Evolutionary conservation across 2,888 invertebrate genomes (phyloP).

Genomic region (Eilema depressum): DNA sequence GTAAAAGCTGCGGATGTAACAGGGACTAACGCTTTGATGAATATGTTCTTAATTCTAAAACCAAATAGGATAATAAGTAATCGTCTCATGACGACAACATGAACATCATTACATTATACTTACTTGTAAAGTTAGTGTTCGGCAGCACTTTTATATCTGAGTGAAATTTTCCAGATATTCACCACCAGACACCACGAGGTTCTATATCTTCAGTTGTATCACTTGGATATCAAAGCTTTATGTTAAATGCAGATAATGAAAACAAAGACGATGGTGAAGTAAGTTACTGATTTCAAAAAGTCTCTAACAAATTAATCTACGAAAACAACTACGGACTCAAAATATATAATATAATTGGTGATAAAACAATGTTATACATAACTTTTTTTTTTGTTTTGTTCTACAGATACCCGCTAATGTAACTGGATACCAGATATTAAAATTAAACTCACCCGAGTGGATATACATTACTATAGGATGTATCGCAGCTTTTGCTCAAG

Average conservation of each 20-base stretch:
- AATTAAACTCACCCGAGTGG: conserved; percentile 89
- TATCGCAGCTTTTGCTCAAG: conserved; percentile 88
- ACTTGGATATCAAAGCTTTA: conserved; percentile 71
- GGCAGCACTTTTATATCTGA: too few species aligned
- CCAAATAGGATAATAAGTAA: too few species aligned
- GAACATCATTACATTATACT: too few species aligned
- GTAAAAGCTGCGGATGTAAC: background rate
- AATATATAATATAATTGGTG: too few species aligned
- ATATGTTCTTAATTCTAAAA: too few species aligned
- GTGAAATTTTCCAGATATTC: conserved; percentile 63
- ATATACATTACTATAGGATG: conserved; percentile 86
- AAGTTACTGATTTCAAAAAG: conserved; percentile 12
- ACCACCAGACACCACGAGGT: conserved; percentile 77
- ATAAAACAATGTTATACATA: background rate
- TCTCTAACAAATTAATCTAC: too few species aligned
- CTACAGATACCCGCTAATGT: conserved; percentile 67
- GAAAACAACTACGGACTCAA: too few species aligned
- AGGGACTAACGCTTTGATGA: too few species aligned
- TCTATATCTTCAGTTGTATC: conserved; percentile 79
- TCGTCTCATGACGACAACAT: too few species aligned
- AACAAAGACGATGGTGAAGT: conserved; percentile 77
- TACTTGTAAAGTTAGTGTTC: too few species aligned
- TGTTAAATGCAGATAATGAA: conserved; percentile 67
- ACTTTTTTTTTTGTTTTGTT: background rate
- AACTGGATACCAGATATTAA: conserved; percentile 83